Percentiles rank a stretch among this genome's conserved stretches.
Conservation (phyloP, 2,888 invertebrate genomes). For the Polyploca ridens region DNA sequence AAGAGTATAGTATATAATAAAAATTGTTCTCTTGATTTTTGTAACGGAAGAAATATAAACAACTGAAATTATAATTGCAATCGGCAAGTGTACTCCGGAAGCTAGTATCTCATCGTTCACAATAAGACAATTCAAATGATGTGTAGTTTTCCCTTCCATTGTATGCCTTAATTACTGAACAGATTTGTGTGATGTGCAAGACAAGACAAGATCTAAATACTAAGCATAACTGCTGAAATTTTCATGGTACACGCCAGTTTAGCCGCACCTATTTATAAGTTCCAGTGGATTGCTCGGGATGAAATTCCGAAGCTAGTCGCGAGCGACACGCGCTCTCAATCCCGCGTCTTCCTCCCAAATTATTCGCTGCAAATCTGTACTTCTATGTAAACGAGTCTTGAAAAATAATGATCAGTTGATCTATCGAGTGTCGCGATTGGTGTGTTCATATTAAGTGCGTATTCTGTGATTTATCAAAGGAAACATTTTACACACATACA, state of each 20-base stretch:
- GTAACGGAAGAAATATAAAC: too few species aligned
- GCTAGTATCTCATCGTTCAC: background rate
- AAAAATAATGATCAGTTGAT: constrained; percentile 57
- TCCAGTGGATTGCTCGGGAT: constrained; percentile 78
- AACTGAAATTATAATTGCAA: too few species aligned
- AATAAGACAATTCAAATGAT: background rate
- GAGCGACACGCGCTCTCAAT: constrained; percentile 60
- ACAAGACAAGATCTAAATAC: constrained; percentile 17
- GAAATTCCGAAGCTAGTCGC: constrained; percentile 77
- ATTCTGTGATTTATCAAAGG: constrained; percentile 38
- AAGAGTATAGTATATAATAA: too few species aligned
- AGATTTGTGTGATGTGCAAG: background rate
- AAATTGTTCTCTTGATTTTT: too few species aligned
- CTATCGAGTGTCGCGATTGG: constrained; percentile 43
- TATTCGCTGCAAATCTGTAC: constrained; percentile 28
- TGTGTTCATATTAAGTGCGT: constrained; percentile 62
- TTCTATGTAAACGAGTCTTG: constrained; percentile 25
- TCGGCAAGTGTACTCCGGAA: background rate
- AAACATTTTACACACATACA: constrained; percentile 46
- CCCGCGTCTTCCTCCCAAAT: constrained; percentile 53
- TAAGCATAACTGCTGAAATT: constrained; percentile 34
- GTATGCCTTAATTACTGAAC: background rate
- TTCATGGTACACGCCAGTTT: constrained; percentile 53
- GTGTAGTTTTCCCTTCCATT: background rate
- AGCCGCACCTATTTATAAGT: constrained; percentile 82